Conservation (phyloP, 2,113 vertebrate genomes). For the Microcebus murinus region DNA sequence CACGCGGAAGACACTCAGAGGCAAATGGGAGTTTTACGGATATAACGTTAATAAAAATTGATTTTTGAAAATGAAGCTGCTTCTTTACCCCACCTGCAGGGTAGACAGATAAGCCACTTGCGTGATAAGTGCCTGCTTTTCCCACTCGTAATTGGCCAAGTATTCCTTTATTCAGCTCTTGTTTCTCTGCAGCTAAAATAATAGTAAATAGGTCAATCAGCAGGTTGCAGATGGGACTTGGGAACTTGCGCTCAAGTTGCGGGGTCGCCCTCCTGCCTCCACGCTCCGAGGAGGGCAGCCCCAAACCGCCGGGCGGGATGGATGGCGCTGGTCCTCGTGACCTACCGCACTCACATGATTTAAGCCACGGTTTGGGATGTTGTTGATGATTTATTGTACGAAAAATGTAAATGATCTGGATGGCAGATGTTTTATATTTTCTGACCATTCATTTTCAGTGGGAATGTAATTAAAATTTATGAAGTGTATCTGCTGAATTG, state of each 20-base stretch:
- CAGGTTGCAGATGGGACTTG: slow-evolving; percentile 67
- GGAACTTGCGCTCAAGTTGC: slow-evolving; percentile 63
- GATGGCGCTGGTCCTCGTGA: slow-evolving; percentile 83
- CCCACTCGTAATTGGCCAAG: slow-evolving; percentile 81
- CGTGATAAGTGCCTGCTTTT: slow-evolving; percentile 81
- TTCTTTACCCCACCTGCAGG: slow-evolving; percentile 80
- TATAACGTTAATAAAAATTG: slow-evolving; percentile 75
- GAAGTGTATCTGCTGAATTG: slow-evolving; percentile 99
- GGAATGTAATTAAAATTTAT: slow-evolving; percentile 99
- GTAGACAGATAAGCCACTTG: slow-evolving; percentile 78
- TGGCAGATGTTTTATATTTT: slow-evolving; percentile 99
- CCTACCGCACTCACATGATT: slow-evolving; percentile 88
- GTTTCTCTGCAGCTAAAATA: slow-evolving; percentile 78
- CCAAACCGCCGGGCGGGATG: slow-evolving; percentile 79
- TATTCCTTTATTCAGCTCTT: slow-evolving; percentile 82
- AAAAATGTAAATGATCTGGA: slow-evolving; percentile 96
- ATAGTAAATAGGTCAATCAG: slow-evolving; percentile 78
- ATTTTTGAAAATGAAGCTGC: slow-evolving; percentile 81
- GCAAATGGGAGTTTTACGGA: slow-evolving; percentile 70
- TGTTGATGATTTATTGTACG: slow-evolving; percentile 95
- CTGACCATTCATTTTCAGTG: slow-evolving; percentile 98
- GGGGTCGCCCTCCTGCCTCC: neutral
- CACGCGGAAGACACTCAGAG: neutral
- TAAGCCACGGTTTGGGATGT: slow-evolving; percentile 90
- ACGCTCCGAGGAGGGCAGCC: slow-evolving; percentile 53